These are phyloP conservation scores for Spongilla lacustris DNA, from an alignment of 37 sponge, comb jelly and placozoan species.

Conservation along the genomic window DNA sequence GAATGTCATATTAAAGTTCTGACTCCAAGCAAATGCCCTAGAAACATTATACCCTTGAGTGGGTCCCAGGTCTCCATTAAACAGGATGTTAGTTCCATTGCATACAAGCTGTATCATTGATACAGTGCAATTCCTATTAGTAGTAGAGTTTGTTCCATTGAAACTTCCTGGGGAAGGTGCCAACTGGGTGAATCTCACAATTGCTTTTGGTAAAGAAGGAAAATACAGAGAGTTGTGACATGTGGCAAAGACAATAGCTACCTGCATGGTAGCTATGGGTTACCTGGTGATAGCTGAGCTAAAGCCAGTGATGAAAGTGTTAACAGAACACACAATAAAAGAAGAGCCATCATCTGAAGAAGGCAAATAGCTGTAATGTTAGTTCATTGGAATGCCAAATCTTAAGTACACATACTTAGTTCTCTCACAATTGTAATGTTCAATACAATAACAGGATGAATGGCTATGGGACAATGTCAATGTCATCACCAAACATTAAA, in stretches of 20 bases:
- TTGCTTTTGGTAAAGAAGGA: neutral
- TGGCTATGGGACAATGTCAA: neutral
- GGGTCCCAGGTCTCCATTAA: conserved; percentile 8
- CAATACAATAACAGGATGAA: neutral
- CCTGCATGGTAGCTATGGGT: neutral
- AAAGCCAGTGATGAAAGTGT: neutral
- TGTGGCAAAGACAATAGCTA: too few species aligned
- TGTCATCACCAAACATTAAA: neutral
- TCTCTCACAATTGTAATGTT: neutral
- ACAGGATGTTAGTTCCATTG: neutral
- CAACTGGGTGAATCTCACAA: neutral
- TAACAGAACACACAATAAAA: neutral
- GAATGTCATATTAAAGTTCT: neutral
- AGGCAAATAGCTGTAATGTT: too few species aligned
- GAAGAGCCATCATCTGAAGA: neutral
- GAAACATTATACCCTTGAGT: neutral
- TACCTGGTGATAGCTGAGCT: neutral
- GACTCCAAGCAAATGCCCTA: conserved; percentile 29
- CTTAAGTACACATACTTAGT: neutral
- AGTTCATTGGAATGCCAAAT: neutral
- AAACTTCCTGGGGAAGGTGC: neutral
- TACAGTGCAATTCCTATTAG: neutral
- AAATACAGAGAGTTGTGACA: too few species aligned
- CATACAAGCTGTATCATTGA: neutral
- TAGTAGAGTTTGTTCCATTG: neutral